A percentile compares a stretch with the other conserved stretches of the same genome.
These are phyloP conservation scores for Aradophagus sp. DNA, from an alignment of 1,140 invertebrate species.

Conservation along the genomic window DNA sequence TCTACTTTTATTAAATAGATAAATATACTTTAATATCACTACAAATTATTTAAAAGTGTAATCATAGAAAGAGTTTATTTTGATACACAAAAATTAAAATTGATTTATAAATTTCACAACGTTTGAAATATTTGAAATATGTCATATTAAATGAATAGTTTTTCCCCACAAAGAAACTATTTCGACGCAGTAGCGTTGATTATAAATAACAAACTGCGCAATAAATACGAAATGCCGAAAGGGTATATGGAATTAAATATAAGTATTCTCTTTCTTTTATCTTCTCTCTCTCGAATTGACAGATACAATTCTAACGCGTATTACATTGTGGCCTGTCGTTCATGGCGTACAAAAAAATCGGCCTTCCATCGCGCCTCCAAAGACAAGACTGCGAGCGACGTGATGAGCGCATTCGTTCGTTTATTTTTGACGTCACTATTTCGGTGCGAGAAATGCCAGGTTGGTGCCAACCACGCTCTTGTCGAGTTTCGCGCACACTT, in stretches of 20 bases:
- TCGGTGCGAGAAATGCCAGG: constrained; percentile 53
- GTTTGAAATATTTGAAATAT: too few species aligned
- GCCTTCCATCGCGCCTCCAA: constrained; percentile 38
- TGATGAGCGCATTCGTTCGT: constrained; percentile 11
- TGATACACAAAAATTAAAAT: too few species aligned
- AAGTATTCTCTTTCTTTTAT: constrained; percentile 9
- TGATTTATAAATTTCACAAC: too few species aligned
- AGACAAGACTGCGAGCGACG: constrained; percentile 52
- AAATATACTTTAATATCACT: too few species aligned
- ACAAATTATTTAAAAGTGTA: too few species aligned
- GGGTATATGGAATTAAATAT: constrained; percentile 5
- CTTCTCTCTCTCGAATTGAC: too few species aligned
- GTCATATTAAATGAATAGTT: too few species aligned
- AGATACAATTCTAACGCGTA: constrained; percentile 10
- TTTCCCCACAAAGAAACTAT: not conserved
- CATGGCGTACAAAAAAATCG: constrained; percentile 50
- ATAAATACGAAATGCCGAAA: constrained; percentile 12
- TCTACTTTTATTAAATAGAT: too few species aligned
- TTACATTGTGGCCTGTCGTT: constrained; percentile 36
- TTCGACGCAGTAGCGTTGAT: constrained; percentile 4
- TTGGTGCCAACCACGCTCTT: constrained; percentile 60
- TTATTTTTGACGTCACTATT: constrained; percentile 68
- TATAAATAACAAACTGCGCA: constrained; percentile 29
- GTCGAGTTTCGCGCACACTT: constrained; percentile 58
- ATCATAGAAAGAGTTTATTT: too few species aligned